phyloP scores from a whole-genome alignment of 2,888 invertebrate species.

The Choreutis nemorana region DNA sequence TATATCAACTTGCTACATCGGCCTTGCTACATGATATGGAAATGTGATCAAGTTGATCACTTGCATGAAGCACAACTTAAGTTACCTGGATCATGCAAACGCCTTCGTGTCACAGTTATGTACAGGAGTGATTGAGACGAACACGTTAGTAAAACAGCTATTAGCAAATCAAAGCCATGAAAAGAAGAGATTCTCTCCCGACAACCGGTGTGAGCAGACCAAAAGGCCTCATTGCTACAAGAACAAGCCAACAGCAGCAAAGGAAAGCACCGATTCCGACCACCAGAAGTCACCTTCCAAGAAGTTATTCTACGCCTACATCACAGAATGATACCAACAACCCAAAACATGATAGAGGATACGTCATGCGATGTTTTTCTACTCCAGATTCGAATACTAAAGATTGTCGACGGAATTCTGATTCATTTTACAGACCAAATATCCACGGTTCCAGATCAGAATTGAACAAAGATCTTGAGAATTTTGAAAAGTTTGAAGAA shows the following conservation, averaged over 20 bases:
- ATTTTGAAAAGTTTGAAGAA: slow-evolving; percentile 51
- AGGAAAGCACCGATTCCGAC: slow-evolving; percentile 32
- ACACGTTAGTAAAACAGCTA: slow-evolving; percentile 24
- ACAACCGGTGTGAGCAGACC: slow-evolving; percentile 28
- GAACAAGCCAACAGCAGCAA: slow-evolving; percentile 44
- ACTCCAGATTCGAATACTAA: slow-evolving; percentile 45
- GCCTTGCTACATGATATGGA: slow-evolving; percentile 53
- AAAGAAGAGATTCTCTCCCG: slow-evolving; percentile 37
- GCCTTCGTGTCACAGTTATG: slow-evolving; percentile 31
- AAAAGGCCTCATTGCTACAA: slow-evolving; percentile 43
- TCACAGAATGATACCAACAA: slow-evolving; percentile 30
- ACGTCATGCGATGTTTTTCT: slow-evolving; percentile 45
- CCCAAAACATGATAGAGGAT: slow-evolving; percentile 22
- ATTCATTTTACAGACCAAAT: slow-evolving; percentile 40
- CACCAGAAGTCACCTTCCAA: slow-evolving; percentile 33
- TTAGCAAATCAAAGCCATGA: slow-evolving; percentile 26
- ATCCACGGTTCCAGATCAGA: slow-evolving; percentile 42
- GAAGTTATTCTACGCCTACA: slow-evolving; percentile 51
- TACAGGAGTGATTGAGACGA: slow-evolving; percentile 23
- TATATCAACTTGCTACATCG: slow-evolving; percentile 44
- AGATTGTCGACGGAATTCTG: slow-evolving; percentile 38
- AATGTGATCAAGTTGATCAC: slow-evolving; percentile 40
- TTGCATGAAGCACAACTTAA: slow-evolving; percentile 39
- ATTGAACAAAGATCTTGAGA: slow-evolving; percentile 49
- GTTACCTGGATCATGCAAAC: slow-evolving; percentile 32